Evolutionary conservation across 2,797 vertebrate species (phyloP).

Genomic region (Spinus pinus): DNA sequence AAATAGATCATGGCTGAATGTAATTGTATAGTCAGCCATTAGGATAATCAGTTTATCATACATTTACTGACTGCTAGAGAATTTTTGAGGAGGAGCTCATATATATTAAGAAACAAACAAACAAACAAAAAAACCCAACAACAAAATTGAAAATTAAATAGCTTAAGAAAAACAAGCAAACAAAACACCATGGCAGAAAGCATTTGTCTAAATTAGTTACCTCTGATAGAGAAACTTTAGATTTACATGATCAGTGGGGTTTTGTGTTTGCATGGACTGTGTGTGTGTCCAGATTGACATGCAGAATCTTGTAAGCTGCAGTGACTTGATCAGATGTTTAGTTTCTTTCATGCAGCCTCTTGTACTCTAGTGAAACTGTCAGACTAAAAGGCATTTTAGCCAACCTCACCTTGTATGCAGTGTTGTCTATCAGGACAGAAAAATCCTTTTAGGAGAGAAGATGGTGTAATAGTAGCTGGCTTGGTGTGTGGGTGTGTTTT

Average conservation of each 20-base stretch:
- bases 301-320: neutral
- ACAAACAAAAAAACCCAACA: neutral
- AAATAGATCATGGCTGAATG: neutral
- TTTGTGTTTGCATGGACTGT: neutral
- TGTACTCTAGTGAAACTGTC: neutral
- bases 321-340: neutral
- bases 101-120: neutral
- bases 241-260: neutral
- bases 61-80: neutral
- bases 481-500: neutral
- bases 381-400: neutral
- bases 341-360: neutral
- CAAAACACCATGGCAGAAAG: neutral
- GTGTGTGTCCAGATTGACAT: neutral
- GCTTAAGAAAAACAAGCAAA: neutral
- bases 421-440: neutral
- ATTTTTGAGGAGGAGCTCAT: neutral
- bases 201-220: neutral
- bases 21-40: neutral
- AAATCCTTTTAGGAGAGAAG: neutral
- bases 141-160: neutral
- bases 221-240: neutral
- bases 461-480: neutral
- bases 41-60: neutral
- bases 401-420: neutral